Evolutionary conservation across 2,797 vertebrate species (phyloP).

Genomic region (Mormyrops attenuatus): DNA sequence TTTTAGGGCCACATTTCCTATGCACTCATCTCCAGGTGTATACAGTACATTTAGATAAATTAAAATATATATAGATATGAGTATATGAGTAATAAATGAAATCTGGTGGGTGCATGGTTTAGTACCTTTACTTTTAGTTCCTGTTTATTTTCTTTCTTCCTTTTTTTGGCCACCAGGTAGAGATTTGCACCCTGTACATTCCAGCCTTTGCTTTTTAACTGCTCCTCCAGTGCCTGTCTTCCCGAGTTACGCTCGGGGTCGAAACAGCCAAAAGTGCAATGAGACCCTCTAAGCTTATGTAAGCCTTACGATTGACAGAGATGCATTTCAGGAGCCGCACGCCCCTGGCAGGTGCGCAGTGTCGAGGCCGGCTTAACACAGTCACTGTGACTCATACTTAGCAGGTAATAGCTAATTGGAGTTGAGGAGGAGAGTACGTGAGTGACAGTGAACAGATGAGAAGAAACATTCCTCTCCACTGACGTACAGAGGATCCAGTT

Average conservation of each 20-base stretch:
- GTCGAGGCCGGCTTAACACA: background rate
- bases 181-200: background rate
- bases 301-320: background rate
- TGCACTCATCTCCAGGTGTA: background rate
- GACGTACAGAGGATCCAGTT: background rate
- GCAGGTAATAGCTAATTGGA: background rate
- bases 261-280: background rate
- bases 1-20: background rate
- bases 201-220: background rate
- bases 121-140: background rate
- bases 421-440: background rate
- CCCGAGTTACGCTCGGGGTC: background rate
- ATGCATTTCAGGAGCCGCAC: background rate
- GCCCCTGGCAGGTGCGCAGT: background rate
- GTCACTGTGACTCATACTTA: background rate
- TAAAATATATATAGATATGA: background rate
- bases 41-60: slow-evolving; percentile 3
- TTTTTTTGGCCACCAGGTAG: background rate
- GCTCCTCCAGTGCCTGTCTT: background rate
- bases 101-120: background rate
- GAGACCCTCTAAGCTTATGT: background rate
- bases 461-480: background rate
- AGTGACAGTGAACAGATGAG: background rate
- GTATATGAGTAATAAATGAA: background rate
- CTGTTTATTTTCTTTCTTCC: background rate